Evolutionary conservation across 2,797 vertebrate genomes (phyloP), one percentile per base, ranked within the genome.

Genomic region (Labroides dimidiatus): DNA sequence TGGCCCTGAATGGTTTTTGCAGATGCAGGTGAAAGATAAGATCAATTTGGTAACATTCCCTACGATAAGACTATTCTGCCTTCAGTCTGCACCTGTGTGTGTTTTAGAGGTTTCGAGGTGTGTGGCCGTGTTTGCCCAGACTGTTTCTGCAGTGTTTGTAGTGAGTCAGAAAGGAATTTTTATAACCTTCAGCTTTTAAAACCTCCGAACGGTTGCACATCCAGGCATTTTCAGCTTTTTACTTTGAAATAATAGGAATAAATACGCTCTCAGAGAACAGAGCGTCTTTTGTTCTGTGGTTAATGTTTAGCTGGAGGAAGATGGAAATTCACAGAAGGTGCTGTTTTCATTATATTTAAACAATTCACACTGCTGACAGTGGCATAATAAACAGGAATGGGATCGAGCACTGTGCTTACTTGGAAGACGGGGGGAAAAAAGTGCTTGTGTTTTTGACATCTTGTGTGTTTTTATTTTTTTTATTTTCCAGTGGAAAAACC

Each of bases 401-500:
- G 8, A 7, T 33, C 4, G 30, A 27, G 6, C 3, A 27, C 6
- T 27, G 24, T 27, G 24, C 24, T 27, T 27, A 27, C 24, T 27
- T 6, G 3, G 6, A 27, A 27, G 24, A 27, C 6, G 24, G 24
- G 3, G 24, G 6, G 6, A 27, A 27, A 27, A 27, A 27, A 27
- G 3, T 17, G 16, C 17, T 19, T 45, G 19, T 16, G n/a, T n/a
- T 47, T 47, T 9, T 55, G 23, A 0, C 7, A 0, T 14, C 16
- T 37, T 24, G 56, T 15, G 1, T 9, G 5, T 59, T 1, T 45
- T 43, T 50, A 0, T 37, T 45, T 21, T 6, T 37, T 45, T 21
- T 6, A 0, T 23, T 58, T 88, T 90, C 49, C 91, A 97, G 98
- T 92, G 98, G 98, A 84, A 99, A 98, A 92, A 99, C 97, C 0